phyloP scores from a whole-genome alignment of 1,140 invertebrate genomes.

The Stegodyphus dumicola region DNA sequence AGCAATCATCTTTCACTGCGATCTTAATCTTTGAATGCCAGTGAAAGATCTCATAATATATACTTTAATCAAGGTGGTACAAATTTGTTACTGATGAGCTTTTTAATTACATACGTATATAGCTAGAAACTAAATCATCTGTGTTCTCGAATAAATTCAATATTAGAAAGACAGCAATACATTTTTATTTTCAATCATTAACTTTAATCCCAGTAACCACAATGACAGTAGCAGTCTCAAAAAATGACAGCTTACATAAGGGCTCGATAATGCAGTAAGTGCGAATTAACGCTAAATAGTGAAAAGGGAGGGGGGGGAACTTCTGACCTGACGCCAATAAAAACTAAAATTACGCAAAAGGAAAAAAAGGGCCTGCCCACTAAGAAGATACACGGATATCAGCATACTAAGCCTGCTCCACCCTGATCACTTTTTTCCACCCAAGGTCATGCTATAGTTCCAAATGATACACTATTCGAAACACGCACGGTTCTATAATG shows the following conservation, averaged over 20 bases:
- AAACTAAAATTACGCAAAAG: background rate
- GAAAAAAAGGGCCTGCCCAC: background rate
- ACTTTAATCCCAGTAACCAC: background rate
- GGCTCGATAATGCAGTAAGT: background rate
- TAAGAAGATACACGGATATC: constrained; percentile 27
- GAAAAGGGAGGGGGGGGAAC: background rate
- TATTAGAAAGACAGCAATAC: too few relatives aligned
- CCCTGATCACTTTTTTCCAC: constrained; percentile 16
- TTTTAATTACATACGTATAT: too few relatives aligned
- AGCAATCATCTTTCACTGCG: too few relatives aligned
- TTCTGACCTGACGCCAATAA: background rate
- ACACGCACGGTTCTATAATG: constrained; percentile 27
- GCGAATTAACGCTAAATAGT: constrained; percentile 2
- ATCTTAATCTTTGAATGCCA: too few relatives aligned
- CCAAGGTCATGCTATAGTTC: constrained; percentile 5
- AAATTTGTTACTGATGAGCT: too few relatives aligned
- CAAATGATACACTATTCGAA: constrained; percentile 21
- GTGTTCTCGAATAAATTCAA: too few relatives aligned
- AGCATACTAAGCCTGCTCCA: background rate
- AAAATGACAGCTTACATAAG: background rate
- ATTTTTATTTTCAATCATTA: too few relatives aligned
- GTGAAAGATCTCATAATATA: too few relatives aligned
- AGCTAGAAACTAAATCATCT: too few relatives aligned
- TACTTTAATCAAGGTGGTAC: too few relatives aligned
- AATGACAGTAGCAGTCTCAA: background rate